Percentiles rank a stretch among this genome's conserved stretches.
These are phyloP conservation scores for Chloropsis hardwickii DNA, from an alignment of 2,113 vertebrate genomes.

Conservation along the genomic window DNA sequence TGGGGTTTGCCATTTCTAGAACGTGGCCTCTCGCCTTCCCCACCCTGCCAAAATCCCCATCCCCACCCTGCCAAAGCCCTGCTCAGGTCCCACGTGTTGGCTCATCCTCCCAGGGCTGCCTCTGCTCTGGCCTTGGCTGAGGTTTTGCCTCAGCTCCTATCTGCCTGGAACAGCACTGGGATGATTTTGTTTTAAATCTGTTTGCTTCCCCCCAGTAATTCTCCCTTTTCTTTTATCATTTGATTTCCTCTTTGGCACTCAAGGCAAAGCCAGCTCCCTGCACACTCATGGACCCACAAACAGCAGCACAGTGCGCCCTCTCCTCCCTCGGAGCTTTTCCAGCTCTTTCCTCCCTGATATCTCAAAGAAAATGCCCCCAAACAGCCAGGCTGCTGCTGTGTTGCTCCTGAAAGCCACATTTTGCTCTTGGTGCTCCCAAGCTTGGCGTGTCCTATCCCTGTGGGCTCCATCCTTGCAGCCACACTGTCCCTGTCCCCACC, in stretches of 20 bases:
- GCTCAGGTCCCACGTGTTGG: accelerated
- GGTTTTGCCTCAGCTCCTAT: accelerated
- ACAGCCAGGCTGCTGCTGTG: not conserved
- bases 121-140: not conserved
- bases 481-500: not conserved
- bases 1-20: not conserved
- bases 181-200: not conserved
- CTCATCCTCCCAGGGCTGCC: not conserved
- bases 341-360: not conserved
- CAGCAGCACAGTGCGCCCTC: not conserved
- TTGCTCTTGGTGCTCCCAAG: not conserved
- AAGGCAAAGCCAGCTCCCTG: not conserved
- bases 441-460: accelerated
- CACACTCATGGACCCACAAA: not conserved
- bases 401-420: not conserved
- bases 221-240: not conserved
- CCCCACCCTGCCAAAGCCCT: not conserved
- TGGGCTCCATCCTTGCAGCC: accelerated
- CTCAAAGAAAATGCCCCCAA: not conserved
- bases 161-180: not conserved
- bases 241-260: not conserved
- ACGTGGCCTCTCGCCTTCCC: accelerated
- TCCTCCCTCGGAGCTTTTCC: not conserved
- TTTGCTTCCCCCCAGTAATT: not conserved
- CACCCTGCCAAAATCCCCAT: not conserved